Conservation (phyloP, 2,797 vertebrate species). For the Acanthurus lineatus region DNA sequence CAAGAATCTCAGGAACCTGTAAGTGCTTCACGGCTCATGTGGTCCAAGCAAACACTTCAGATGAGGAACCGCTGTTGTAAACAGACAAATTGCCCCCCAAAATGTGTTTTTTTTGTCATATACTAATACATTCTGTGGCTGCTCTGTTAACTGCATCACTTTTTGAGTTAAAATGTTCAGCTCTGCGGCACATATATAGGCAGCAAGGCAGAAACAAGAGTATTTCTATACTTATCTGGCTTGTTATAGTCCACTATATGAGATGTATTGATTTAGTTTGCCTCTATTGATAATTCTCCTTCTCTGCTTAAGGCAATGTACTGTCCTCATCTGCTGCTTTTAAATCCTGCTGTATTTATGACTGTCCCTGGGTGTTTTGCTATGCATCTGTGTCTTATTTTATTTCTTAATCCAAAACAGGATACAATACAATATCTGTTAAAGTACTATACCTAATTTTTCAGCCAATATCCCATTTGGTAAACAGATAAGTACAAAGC, state of each 20-base stretch:
- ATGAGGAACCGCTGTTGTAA: neutral
- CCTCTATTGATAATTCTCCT: slow-evolving; percentile 3
- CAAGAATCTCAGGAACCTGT: slow-evolving; percentile 96
- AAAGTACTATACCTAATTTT: slow-evolving; percentile 40
- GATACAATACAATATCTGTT: slow-evolving; percentile 26
- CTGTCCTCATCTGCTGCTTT: neutral
- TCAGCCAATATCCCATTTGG: slow-evolving; percentile 41
- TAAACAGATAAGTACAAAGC: slow-evolving; percentile 30
- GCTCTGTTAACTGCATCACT: neutral
- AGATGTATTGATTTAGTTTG: slow-evolving; percentile 19
- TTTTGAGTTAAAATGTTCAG: neutral
- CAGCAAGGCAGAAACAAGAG: neutral
- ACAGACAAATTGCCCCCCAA: neutral
- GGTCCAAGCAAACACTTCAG: neutral
- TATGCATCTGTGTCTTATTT: slow-evolving; percentile 37
- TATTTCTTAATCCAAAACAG: slow-evolving; percentile 23
- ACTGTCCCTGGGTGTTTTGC: neutral
- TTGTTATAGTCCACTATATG: neutral
- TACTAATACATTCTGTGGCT: neutral
- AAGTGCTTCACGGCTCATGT: slow-evolving; percentile 79
- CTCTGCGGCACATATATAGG: neutral
- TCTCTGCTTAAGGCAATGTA: slow-evolving; percentile 1
- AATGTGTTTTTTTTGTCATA: neutral
- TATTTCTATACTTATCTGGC: neutral
- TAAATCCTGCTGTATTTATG: slow-evolving; percentile 6